Evolutionary conservation across 2,888 invertebrate genomes (phyloP).

Genomic region (Diarsia brunnea): DNA sequence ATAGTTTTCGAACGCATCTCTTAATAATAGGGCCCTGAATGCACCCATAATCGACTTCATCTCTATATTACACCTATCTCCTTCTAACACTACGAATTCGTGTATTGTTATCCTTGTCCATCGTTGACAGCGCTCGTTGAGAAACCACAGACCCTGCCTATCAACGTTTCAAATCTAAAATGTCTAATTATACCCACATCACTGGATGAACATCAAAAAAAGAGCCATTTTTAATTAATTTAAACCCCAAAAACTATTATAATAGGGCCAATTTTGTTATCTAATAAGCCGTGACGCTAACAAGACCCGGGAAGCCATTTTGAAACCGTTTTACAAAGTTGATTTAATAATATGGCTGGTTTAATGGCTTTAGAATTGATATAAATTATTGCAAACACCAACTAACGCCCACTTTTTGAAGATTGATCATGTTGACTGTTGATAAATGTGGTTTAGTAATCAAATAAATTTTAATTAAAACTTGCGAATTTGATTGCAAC

Average conservation of each 20-base stretch:
- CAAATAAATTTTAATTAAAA: conserved; percentile 61
- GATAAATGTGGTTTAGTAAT: conserved; percentile 58
- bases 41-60: conserved; percentile 83
- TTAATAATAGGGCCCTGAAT: conserved; percentile 84
- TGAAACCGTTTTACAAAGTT: conserved; percentile 78
- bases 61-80: conserved; percentile 76
- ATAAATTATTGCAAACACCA: conserved; percentile 79
- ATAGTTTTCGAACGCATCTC: conserved; percentile 87
- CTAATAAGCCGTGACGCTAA: conserved; percentile 89
- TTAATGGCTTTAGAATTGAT: conserved; percentile 78
- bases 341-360: conserved; percentile 75
- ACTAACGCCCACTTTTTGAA: conserved; percentile 69
- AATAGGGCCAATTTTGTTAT: conserved; percentile 89
- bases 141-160: conserved; percentile 82
- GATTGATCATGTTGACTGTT: conserved; percentile 66
- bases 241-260: conserved; percentile 88
- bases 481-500: conserved; percentile 54
- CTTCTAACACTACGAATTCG: conserved; percentile 67
- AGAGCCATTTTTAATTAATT: conserved; percentile 90
- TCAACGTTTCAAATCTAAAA: conserved; percentile 87
- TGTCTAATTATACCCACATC: conserved; percentile 91
- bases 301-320: conserved; percentile 85
- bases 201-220: conserved; percentile 85
- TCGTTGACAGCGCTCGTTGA: conserved; percentile 86
- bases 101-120: conserved; percentile 73